phyloP scores from a whole-genome alignment of 2,888 invertebrate genomes.

The Campopleginae sp. region DNA sequence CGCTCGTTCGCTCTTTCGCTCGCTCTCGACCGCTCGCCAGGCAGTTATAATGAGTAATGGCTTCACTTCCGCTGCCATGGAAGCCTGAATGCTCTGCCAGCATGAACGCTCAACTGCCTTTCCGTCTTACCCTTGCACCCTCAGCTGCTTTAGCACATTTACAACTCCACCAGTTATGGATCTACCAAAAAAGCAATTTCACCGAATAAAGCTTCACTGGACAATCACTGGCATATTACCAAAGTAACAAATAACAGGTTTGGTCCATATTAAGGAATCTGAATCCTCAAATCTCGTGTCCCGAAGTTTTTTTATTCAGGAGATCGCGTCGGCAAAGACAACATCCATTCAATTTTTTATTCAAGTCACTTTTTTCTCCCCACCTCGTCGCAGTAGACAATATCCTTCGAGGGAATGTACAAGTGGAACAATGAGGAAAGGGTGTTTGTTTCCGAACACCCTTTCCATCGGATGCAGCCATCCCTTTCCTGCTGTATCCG shows the following conservation, averaged over 20 bases:
- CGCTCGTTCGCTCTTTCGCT: slow-evolving; percentile 73
- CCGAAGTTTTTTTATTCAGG: not conserved
- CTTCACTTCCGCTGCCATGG: slow-evolving; percentile 83
- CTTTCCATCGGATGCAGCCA: slow-evolving; percentile 68
- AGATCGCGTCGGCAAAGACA: not conserved
- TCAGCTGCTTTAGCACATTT: slow-evolving; percentile 54
- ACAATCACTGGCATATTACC: not conserved
- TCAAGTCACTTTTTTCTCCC: not conserved
- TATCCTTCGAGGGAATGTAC: not conserved
- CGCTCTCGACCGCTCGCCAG: slow-evolving; percentile 80
- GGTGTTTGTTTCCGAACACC: slow-evolving; percentile 24
- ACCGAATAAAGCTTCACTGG: slow-evolving; percentile 18
- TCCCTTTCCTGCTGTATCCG: slow-evolving; percentile 62
- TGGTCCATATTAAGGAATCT: not conserved
- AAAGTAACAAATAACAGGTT: slow-evolving; percentile 21
- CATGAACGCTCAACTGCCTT: slow-evolving; percentile 74
- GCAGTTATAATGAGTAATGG: slow-evolving; percentile 84
- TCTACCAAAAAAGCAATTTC: slow-evolving; percentile 28
- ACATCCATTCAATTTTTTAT: not conserved
- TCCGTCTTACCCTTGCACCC: slow-evolving; percentile 37
- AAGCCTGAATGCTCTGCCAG: slow-evolving; percentile 72
- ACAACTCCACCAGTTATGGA: slow-evolving; percentile 40
- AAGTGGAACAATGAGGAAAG: slow-evolving; percentile 28
- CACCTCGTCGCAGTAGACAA: not conserved
- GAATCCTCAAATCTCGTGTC: not conserved